Evolutionary conservation across 2,888 invertebrate genomes (phyloP), one percentile per base, ranked within the genome.

Genomic region (Coleophora flavipennella): DNA sequence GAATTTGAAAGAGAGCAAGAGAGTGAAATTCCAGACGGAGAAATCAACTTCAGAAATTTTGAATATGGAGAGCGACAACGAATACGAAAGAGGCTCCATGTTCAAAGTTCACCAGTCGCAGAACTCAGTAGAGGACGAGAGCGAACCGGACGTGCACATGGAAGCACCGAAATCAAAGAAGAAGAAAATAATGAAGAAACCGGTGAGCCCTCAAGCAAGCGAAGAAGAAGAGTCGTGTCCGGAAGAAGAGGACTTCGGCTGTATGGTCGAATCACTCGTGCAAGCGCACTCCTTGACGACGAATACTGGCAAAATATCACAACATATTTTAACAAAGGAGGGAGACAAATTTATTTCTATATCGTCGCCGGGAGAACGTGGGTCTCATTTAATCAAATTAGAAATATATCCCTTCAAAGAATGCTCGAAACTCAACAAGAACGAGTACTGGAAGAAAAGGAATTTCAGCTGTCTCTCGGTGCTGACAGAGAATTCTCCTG

Each of bases 301-400:
- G 26, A 44, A 31, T 44, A 46, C 40, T 46, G 46, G 46, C 1
- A 37, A 36, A 45, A 47, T 47, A 20, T 45, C 36, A 9, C 43
- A 44, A 29, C 13, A 11, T 46, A 46, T 46, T 27, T 42, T 36
- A 13, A 31, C 42, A 3, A 29, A 29, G 20, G 20, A 20, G 20
- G 20, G 20, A 3, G 20, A 20, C 20, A 20, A 26, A 20, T 20
- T 6, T 20, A 20, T 20, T 4, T 20, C 3, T 20, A 20, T 20
- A 20, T 20, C 20, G 20, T 20, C 20, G 20, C 20, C 20, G 20
- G 20, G 20, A 20, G 20, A 20, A 6, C 20, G 20, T 20, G 20
- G 20, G 6, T 20, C 20, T 3, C 3, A 4, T 20, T 3, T 20
- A 6, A 6, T 6, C 3, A 20, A 20, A 6, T 6, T 20, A 3